These are phyloP conservation scores for Trematomus bernacchii DNA, from an alignment of 2,797 vertebrate species.

Conservation along the genomic window DNA sequence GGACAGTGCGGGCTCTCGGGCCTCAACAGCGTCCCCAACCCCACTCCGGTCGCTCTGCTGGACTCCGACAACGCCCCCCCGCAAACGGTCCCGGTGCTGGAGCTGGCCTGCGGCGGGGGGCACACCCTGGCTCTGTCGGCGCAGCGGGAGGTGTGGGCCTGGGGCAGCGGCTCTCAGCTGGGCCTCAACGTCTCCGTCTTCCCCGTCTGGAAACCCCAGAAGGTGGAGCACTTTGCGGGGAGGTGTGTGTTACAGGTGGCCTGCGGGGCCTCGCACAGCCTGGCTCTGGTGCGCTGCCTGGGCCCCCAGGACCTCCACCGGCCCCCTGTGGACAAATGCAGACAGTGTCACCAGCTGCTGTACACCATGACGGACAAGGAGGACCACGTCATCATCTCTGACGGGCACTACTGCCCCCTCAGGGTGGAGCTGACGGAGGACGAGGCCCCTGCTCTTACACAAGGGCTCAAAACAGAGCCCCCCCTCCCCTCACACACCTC, in stretches of 20 bases:
- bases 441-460: conserved; percentile 42
- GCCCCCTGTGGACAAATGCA: conserved; percentile 91
- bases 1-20: conserved; percentile 93
- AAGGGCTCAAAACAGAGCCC: conserved; percentile 69
- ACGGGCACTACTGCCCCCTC: conserved; percentile 93
- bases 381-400: conserved; percentile 98
- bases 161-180: conserved; percentile 93
- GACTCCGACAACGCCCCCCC: conserved; percentile 84
- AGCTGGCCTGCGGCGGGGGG: conserved; percentile 93
- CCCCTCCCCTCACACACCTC: conserved; percentile 53
- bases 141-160: conserved; percentile 94
- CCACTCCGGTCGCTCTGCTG: conserved; percentile 88
- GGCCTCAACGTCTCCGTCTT: conserved; percentile 86
- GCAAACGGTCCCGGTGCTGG: conserved; percentile 86
- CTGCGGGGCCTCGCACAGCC: conserved; percentile 92
- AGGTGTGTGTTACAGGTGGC: conserved; percentile 92
- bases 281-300: conserved; percentile 92
- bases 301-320: conserved; percentile 86
- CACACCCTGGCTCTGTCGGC: conserved; percentile 92
- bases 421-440: conserved; percentile 85
- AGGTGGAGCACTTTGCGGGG: conserved; percentile 92
- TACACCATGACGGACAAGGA: conserved; percentile 99
- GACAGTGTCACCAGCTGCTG: conserved; percentile 94
- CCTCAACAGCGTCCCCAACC: conserved; percentile 87
- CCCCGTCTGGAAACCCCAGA: conserved; percentile 93